Conservation (phyloP, 2,888 invertebrate genomes). For the Drepana falcataria region DNA sequence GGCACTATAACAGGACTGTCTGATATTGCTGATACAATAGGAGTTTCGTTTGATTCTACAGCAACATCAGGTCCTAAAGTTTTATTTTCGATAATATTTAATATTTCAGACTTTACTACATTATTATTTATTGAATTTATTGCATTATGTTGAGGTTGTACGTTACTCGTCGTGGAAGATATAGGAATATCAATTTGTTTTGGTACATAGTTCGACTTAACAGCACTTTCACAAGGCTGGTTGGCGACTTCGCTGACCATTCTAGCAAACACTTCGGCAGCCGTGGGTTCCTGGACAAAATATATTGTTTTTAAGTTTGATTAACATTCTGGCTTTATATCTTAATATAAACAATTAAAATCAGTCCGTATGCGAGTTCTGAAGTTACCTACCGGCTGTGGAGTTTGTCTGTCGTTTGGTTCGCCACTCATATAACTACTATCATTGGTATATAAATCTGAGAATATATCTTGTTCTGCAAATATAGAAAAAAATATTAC, state of each 20-base stretch:
- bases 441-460: slow-evolving; percentile 62
- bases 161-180: slow-evolving; percentile 41
- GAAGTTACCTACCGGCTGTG: slow-evolving; percentile 63
- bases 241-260: slow-evolving; percentile 66
- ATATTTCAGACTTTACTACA: slow-evolving; percentile 66
- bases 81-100: slow-evolving; percentile 65
- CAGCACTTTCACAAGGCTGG: slow-evolving; percentile 50
- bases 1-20: slow-evolving; percentile 83
- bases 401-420: slow-evolving; percentile 72
- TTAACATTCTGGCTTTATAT: slow-evolving; percentile 6
- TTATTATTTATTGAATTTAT: slow-evolving; percentile 67
- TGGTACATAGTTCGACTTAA: slow-evolving; percentile 46
- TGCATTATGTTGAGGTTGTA: slow-evolving; percentile 60
- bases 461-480: slow-evolving; percentile 74
- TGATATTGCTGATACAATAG: slow-evolving; percentile 84
- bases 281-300: slow-evolving; percentile 43
- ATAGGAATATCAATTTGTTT: slow-evolving; percentile 48
- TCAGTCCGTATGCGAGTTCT: not conserved
- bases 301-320: slow-evolving; percentile 3
- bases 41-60: slow-evolving; percentile 69
- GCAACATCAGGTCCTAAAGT: slow-evolving; percentile 57
- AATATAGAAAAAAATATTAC: slow-evolving; percentile 5
- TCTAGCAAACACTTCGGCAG: slow-evolving; percentile 70
- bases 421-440: slow-evolving; percentile 58
- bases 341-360: not conserved